Conservation (phyloP, 2,113 vertebrate genomes). For the Indri indri region DNA sequence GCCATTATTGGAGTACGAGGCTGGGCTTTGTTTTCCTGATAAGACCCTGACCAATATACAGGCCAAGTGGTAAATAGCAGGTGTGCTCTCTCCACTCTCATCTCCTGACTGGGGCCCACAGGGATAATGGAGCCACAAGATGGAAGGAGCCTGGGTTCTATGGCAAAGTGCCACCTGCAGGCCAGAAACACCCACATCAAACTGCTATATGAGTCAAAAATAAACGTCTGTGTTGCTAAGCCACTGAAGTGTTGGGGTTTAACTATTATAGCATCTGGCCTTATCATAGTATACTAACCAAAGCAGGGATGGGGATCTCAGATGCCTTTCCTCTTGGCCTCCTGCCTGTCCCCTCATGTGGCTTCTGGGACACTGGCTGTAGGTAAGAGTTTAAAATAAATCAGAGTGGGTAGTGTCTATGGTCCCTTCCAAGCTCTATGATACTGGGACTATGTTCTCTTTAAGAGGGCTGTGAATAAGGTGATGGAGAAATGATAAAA, state of each 20-base stretch:
- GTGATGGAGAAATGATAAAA: slow-evolving; percentile 12
- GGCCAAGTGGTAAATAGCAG: not conserved
- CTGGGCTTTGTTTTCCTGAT: not conserved
- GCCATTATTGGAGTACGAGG: not conserved
- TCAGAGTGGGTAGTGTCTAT: not conserved
- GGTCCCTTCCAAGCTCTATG: not conserved
- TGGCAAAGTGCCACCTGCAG: not conserved
- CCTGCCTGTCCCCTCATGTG: not conserved
- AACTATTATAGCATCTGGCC: not conserved
- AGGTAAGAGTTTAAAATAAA: not conserved
- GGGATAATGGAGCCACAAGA: not conserved
- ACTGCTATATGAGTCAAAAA: not conserved
- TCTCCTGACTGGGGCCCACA: not conserved
- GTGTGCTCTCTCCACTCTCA: not conserved
- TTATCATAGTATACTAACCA: not conserved
- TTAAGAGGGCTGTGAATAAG: not conserved
- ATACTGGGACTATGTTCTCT: not conserved
- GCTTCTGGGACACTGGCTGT: not conserved
- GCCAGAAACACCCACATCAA: not conserved
- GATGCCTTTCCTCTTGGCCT: not conserved
- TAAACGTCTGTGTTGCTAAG: not conserved
- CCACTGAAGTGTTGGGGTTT: not conserved
- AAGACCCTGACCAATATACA: not conserved
- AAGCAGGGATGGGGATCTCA: not conserved
- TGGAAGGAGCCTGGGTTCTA: not conserved